Conservation (phyloP, 2,888 invertebrate species). For the Chromoteleia sp. region DNA sequence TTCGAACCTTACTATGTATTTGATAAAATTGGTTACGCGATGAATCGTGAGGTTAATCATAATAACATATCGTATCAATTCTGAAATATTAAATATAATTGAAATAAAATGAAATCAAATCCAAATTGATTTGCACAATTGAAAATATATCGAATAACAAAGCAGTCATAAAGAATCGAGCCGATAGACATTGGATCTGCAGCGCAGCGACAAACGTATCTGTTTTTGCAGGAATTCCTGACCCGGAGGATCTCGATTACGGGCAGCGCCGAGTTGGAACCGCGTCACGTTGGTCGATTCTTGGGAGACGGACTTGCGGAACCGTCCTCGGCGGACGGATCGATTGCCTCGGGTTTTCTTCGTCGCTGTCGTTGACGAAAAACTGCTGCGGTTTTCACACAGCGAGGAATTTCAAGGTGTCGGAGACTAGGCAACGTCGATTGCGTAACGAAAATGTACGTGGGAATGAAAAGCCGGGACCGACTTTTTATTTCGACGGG, state of each 20-base stretch:
- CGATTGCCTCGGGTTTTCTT: slow-evolving; percentile 57
- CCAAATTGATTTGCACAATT: too few relatives aligned
- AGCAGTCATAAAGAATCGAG: slow-evolving; percentile 23
- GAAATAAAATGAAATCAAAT: too few relatives aligned
- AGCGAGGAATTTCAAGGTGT: slow-evolving; percentile 65
- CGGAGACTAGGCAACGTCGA: slow-evolving; percentile 32
- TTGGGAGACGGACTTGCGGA: slow-evolving; percentile 62
- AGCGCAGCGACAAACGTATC: slow-evolving; percentile 52
- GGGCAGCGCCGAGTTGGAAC: slow-evolving; percentile 77
- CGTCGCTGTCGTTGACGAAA: slow-evolving; percentile 45
- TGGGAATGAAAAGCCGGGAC: slow-evolving; percentile 55
- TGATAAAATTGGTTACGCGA: too few relatives aligned
- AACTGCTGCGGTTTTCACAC: slow-evolving; percentile 62
- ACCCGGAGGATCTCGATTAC: slow-evolving; percentile 75
- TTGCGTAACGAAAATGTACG: slow-evolving; percentile 63
- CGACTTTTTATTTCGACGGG: slow-evolving; percentile 33
- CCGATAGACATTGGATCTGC: slow-evolving; percentile 8
- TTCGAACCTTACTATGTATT: too few relatives aligned
- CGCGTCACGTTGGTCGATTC: slow-evolving; percentile 74
- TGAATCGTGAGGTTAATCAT: too few relatives aligned
- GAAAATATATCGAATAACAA: neutral
- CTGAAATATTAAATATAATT: too few relatives aligned
- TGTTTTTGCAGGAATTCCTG: slow-evolving; percentile 76
- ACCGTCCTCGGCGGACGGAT: slow-evolving; percentile 67
- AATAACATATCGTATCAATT: too few relatives aligned